These are phyloP conservation scores for Argyresthia albistria DNA, from an alignment of 2,888 invertebrate species.

Conservation along the genomic window DNA sequence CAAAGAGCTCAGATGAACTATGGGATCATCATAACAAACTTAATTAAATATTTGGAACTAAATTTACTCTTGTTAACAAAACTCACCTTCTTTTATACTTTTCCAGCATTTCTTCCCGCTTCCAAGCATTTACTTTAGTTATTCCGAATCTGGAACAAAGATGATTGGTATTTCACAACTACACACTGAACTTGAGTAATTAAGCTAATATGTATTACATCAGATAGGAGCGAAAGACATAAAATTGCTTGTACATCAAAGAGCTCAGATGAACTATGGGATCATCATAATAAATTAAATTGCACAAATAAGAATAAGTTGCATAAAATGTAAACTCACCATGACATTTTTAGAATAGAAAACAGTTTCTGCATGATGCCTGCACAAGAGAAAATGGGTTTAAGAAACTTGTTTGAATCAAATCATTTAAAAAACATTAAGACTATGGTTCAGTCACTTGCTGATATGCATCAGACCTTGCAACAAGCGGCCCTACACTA, in stretches of 20 bases:
- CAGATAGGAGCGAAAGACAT: slow-evolving; percentile 26
- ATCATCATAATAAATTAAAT: slow-evolving; percentile 26
- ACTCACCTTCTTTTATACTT: too few relatives aligned
- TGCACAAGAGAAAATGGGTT: not conserved
- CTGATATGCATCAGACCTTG: slow-evolving; percentile 48
- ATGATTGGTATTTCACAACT: too few relatives aligned
- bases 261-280: slow-evolving; percentile 33
- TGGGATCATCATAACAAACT: slow-evolving; percentile 29
- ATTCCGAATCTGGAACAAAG: too few relatives aligned
- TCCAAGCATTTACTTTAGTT: too few relatives aligned
- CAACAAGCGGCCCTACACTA: slow-evolving; percentile 49
- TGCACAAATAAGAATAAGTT: not conserved
- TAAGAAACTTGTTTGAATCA: not conserved
- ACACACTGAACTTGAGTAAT: not conserved
- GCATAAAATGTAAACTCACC: not conserved
- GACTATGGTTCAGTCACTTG: slow-evolving; percentile 32
- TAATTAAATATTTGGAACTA: not conserved
- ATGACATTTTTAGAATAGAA: not conserved
- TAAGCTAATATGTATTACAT: not conserved
- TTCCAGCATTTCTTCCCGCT: too few relatives aligned
- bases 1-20: slow-evolving; percentile 34
- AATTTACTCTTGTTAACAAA: too few relatives aligned
- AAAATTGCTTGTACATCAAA: slow-evolving; percentile 20
- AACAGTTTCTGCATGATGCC: not conserved
- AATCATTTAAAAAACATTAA: not conserved